Base-by-base conservation (phyloP, 2,113 vertebrate species). In the Uropsilus gracilis region DNA sequence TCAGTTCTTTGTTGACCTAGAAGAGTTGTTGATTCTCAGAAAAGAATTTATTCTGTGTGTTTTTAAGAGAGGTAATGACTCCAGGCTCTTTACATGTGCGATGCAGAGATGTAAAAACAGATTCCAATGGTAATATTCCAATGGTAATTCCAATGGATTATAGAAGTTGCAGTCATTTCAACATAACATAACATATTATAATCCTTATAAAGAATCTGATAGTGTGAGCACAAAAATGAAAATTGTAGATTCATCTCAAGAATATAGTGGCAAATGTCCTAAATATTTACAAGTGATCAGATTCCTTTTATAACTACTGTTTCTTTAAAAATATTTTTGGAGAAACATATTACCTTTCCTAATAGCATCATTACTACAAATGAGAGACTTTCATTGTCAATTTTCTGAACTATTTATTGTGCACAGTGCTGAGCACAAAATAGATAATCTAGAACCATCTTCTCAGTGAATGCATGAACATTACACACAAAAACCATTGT, bases 271-370 rank as follows among this genome's bases (percentile, higher is more conserved):
- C 42, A 84, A 89, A 66, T 44, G 7, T 53, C n/a, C 48, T 59
- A 91, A 91, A 86, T 82, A 72, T 89, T 89, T 82, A 17, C 30
- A 83, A 50, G 5, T 22, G 32, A 83, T 75, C 3, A 37, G 59
- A n/a, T 28, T 77, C 22, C 34, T 30, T 46, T 42, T 71, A 20
- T 72, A 75, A 50, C 2, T 66, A 82, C 30, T 32, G 86, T 55
- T 53, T 13, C 37, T 94, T 89, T 57, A 68, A 92, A 87, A 48
- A 88, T 80, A 72, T 68, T 85, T 50, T 72, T 61, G 39, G 10
- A 92, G n/a, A 39, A 26, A 13, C 30, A 55, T 50, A 30, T 63
- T 57, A 81, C 46, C 11, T 64, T 14, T 81, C 22, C 39, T 55
- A 88, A 72, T 42, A 66, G 73, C 30, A 90, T 50, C 22, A 6